These are phyloP conservation scores for Amorpha juglandis DNA, from an alignment of 2,888 invertebrate genomes.

Conservation along the genomic window DNA sequence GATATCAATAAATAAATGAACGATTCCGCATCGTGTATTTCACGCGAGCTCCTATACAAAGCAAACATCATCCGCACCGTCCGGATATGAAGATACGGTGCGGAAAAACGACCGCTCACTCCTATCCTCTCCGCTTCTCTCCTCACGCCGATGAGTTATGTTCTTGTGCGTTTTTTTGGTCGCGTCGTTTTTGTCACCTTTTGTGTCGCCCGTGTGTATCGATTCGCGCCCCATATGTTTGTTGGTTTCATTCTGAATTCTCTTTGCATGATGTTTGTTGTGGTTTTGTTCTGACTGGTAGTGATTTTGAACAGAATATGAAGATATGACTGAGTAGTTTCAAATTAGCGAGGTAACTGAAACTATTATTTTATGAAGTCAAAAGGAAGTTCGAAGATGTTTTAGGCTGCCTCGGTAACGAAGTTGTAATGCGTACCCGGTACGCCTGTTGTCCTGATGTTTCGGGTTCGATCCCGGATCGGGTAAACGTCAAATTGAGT, in stretches of 20 bases:
- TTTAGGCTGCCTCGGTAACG: too few species aligned
- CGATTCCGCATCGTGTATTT: neutral
- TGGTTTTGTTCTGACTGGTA: too few species aligned
- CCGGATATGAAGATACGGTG: constrained; percentile 81
- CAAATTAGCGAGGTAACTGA: too few species aligned
- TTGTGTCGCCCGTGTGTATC: constrained; percentile 51
- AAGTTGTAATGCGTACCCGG: too few species aligned
- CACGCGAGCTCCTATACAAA: constrained; percentile 10
- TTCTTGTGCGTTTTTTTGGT: constrained; percentile 50
- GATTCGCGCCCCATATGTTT: constrained; percentile 56
- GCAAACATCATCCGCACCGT: constrained; percentile 34
- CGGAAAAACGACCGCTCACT: constrained; percentile 63
- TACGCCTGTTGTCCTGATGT: too few species aligned
- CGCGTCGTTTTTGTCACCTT: constrained; percentile 58
- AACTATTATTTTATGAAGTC: too few species aligned
- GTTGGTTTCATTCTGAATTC: constrained; percentile 34
- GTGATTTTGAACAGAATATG: too few species aligned
- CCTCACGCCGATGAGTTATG: constrained; percentile 50
- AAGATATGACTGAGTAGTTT: too few species aligned
- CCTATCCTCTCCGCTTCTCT: constrained; percentile 37
- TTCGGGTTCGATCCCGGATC: too few species aligned
- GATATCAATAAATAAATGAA: too few species aligned
- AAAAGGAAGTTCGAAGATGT: too few species aligned
- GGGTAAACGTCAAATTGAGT: too few species aligned
- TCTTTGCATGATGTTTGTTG: neutral